Percentiles rank a stretch among this genome's conserved stretches.
Evolutionary conservation across 2,113 vertebrate genomes (phyloP).

Genomic region (Acanthisitta chloris): DNA sequence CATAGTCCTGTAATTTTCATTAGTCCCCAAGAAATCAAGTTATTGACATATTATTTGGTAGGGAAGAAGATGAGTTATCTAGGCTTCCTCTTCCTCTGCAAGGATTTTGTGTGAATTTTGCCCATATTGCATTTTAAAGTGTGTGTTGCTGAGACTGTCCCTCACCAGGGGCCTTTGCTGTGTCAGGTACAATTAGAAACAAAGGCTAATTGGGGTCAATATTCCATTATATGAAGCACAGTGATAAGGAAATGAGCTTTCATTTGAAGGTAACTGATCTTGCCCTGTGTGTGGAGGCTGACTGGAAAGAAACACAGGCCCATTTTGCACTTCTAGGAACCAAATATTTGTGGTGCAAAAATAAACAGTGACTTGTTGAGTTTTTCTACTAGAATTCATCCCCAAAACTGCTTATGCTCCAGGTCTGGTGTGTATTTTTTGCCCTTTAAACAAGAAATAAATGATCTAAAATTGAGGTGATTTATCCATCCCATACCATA

Average conservation of each 20-base stretch:
- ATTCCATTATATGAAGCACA: background rate
- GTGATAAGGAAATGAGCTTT: background rate
- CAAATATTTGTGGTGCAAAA: background rate
- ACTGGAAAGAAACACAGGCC: background rate
- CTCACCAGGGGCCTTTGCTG: background rate
- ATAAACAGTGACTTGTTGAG: background rate
- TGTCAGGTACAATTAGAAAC: conserved; percentile 6
- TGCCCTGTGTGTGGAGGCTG: background rate
- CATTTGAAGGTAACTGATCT: background rate
- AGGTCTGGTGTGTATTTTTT: background rate
- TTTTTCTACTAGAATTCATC: background rate
- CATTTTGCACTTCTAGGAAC: background rate
- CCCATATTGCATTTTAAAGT: background rate
- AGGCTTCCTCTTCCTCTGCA: background rate
- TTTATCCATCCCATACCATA: background rate
- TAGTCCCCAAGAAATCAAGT: background rate
- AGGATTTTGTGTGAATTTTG: background rate
- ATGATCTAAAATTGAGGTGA: background rate
- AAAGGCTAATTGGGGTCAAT: background rate
- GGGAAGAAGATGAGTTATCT: background rate
- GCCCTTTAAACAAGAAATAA: background rate
- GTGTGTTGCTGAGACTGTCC: background rate
- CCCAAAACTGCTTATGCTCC: background rate
- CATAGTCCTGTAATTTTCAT: background rate
- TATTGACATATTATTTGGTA: background rate